Conservation (phyloP, 2,797 vertebrate species). For the Eupleurogrammus muticus region DNA sequence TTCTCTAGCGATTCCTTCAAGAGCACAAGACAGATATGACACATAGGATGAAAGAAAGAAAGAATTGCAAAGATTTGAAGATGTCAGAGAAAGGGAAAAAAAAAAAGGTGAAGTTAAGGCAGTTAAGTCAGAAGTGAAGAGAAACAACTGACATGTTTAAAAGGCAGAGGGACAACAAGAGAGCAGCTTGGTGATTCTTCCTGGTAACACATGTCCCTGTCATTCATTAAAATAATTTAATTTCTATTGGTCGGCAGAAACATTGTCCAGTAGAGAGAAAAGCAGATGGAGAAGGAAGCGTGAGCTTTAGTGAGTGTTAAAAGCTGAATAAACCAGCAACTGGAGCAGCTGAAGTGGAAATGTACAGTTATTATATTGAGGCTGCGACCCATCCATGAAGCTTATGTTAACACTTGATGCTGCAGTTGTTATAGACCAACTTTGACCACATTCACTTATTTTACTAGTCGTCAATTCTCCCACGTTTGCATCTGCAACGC, state of each 20-base stretch:
- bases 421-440: neutral
- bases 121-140: constrained; percentile 8
- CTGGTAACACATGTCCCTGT: constrained; percentile 1
- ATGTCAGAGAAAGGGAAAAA: neutral
- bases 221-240: neutral
- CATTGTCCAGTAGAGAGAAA: neutral
- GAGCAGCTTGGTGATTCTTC: constrained; percentile 30
- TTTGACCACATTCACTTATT: too few species aligned
- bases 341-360: neutral
- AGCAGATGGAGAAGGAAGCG: constrained; percentile 25
- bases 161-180: neutral
- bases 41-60: neutral
- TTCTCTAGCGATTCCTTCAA: constrained; percentile 45
- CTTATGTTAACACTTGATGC: too few species aligned
- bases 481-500: constrained; percentile 27
- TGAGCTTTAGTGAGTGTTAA: too few species aligned
- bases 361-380: neutral
- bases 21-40: constrained; percentile 13
- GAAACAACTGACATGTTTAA: constrained; percentile 7
- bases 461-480: neutral
- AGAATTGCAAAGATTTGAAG: neutral
- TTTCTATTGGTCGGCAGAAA: neutral
- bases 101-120: neutral
- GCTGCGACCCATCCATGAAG: neutral
- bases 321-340: neutral